These are phyloP conservation scores for Alcis repandata DNA, from an alignment of 2,888 invertebrate species.

Conservation along the genomic window DNA sequence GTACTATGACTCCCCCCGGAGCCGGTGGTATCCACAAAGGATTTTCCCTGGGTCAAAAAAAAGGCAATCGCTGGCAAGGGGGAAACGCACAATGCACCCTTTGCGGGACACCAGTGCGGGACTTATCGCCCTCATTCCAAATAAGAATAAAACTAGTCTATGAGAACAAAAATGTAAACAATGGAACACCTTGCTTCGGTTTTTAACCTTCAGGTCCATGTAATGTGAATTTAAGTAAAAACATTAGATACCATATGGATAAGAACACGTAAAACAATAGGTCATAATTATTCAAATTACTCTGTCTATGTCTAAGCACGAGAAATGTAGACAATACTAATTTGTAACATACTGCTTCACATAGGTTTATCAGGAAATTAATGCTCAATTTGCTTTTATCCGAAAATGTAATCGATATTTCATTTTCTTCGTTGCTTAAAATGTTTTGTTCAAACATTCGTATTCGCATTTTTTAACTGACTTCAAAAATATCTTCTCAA, in stretches of 20 bases:
- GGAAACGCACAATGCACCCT: no score
- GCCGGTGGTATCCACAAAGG: no score
- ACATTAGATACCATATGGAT: constrained; percentile 4
- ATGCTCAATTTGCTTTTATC: background rate
- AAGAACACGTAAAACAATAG: constrained; percentile 4
- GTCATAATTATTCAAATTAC: constrained; percentile 5
- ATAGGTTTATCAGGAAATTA: background rate
- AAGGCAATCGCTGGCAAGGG: no score
- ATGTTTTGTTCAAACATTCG: no score
- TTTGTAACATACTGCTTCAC: constrained; percentile 6
- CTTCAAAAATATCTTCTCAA: no score
- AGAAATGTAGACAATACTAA: constrained; percentile 1
- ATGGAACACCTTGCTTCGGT: constrained; percentile 3
- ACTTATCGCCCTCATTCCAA: background rate
- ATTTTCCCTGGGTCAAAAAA: no score
- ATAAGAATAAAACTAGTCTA: no score
- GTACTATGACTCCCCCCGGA: no score
- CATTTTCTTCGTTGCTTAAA: no score
- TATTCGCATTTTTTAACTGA: no score
- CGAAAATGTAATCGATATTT: no score
- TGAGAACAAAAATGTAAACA: background rate
- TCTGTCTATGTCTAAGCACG: background rate
- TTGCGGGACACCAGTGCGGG: no score
- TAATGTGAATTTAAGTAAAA: constrained; percentile 2
- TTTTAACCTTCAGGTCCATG: constrained; percentile 5